Conservation (phyloP, 2,888 invertebrate species). For the Orchestes rusci region DNA sequence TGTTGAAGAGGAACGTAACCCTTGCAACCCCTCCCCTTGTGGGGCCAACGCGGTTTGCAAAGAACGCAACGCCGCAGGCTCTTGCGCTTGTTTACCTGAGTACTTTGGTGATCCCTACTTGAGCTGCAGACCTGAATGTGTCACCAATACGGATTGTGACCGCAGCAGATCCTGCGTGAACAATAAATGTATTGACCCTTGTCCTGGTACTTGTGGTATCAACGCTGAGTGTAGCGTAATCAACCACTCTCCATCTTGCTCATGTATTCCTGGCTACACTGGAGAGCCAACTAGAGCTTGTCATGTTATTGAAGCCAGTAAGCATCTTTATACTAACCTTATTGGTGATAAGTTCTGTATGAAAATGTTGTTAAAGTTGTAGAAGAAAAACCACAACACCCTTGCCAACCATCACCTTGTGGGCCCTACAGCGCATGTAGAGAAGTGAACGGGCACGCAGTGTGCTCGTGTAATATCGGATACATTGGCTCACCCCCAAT, state of each 20-base stretch:
- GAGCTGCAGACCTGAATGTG: slow-evolving; percentile 62
- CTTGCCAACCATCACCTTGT: slow-evolving; percentile 59
- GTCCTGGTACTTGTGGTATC: slow-evolving; percentile 52
- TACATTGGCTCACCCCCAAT: slow-evolving; percentile 58
- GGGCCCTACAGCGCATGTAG: slow-evolving; percentile 60
- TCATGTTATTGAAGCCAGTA: slow-evolving; percentile 39
- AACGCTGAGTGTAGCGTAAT: slow-evolving; percentile 54
- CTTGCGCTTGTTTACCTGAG: slow-evolving; percentile 56
- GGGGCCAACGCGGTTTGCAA: slow-evolving; percentile 61
- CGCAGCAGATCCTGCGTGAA: slow-evolving; percentile 58
- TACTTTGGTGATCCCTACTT: slow-evolving; percentile 60
- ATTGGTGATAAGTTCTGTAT: slow-evolving; percentile 5
- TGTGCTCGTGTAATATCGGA: slow-evolving; percentile 55
- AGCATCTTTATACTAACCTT: slow-evolving; percentile 28
- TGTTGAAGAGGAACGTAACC: slow-evolving; percentile 45
- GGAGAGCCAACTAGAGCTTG: slow-evolving; percentile 55
- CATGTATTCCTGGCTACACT: slow-evolving; percentile 52
- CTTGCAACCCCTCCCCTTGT: slow-evolving; percentile 61
- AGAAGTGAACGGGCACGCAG: slow-evolving; percentile 54
- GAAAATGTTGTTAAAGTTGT: slow-evolving; percentile 28
- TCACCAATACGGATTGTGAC: slow-evolving; percentile 58
- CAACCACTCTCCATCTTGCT: slow-evolving; percentile 61
- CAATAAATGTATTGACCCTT: slow-evolving; percentile 57
- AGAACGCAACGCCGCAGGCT: slow-evolving; percentile 56
- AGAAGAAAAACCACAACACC: slow-evolving; percentile 41